phyloP scores from a whole-genome alignment of 2,797 vertebrate genomes.

The Etheostoma perlongum region DNA sequence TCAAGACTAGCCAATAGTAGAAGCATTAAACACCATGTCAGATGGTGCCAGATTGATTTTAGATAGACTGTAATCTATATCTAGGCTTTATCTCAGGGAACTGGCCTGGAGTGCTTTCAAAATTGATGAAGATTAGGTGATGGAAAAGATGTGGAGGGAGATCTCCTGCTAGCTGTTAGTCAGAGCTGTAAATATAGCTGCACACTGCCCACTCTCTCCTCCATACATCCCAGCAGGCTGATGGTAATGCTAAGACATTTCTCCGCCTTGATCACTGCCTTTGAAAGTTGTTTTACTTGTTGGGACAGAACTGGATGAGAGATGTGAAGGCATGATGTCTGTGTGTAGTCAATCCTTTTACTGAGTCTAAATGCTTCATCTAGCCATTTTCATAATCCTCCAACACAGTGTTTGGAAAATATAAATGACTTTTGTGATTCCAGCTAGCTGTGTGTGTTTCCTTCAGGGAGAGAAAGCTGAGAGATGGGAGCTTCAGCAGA shows the following conservation, averaged over 20 bases:
- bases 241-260: slow-evolving; percentile 26
- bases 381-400: not conserved
- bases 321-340: slow-evolving; percentile 5
- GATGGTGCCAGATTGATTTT: not conserved
- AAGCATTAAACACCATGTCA: not conserved
- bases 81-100: slow-evolving; percentile 16
- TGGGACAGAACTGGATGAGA: slow-evolving; percentile 11
- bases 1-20: not conserved
- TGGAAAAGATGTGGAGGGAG: slow-evolving; percentile 45
- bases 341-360: not conserved
- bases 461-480: not conserved
- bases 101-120: slow-evolving; percentile 8
- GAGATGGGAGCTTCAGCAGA: slow-evolving; percentile 13
- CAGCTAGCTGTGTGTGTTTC: slow-evolving; percentile 13
- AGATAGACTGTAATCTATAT: not conserved
- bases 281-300: slow-evolving; percentile 5
- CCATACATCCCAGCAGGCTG: slow-evolving; percentile 57
- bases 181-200: slow-evolving; percentile 73
- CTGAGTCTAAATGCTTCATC: not conserved
- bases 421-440: slow-evolving; percentile 19
- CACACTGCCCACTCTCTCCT: slow-evolving; percentile 68
- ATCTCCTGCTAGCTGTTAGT: slow-evolving; percentile 63
- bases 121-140: slow-evolving; percentile 30
- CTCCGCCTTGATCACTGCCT: slow-evolving; percentile 29
- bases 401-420: slow-evolving; percentile 16